Evolutionary conservation across 2,113 vertebrate genomes (phyloP), one percentile per base, ranked within the genome.

Genomic region (Cichladusa arquata): DNA sequence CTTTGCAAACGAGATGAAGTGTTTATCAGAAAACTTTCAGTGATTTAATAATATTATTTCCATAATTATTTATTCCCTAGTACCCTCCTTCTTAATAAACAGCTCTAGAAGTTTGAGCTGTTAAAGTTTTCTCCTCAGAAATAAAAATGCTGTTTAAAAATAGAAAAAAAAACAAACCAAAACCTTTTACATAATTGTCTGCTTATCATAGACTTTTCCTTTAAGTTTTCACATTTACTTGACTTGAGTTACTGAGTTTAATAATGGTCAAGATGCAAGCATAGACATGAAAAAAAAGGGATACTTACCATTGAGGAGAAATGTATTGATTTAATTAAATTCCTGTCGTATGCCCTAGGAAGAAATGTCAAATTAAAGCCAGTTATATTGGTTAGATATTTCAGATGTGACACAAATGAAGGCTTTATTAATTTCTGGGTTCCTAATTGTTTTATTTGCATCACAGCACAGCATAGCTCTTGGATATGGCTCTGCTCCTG

Each of bases 291-390:
- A 48, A 42, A 64, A 28, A 67, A 74, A 20, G 4, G 11, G 76
- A 62, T 50, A 45, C 50, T 93, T 93, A 90, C 72, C 85, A 87
- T 17, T 81, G 82, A 89, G 93, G 60, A 85, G 81, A 96, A 94
- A 96, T 81, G 53, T 95, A 97, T 96, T 93, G 96, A 96, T 95
- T 97, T 95, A 97, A 97, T 97, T 97, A 97, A 96, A 82, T 91
- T 94, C 83, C 91, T 95, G 91, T 93, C 71, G 33, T 81, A 58
- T 81, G 58, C 60, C 61, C 36, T 34, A 29, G 70, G 56, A 94
- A 67, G 44, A 85, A 92, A 83, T 62, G 78, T 93, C 85, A 96
- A 87, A 95, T 95, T 96, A 90, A 91, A 90, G 62, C 54, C 42
- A 61, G 73, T 84, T 93, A 58, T 96, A 96, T 93, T 95, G 93